These are phyloP conservation scores for Dasyornis broadbenti DNA, from an alignment of 2,113 vertebrate genomes.

Conservation along the genomic window DNA sequence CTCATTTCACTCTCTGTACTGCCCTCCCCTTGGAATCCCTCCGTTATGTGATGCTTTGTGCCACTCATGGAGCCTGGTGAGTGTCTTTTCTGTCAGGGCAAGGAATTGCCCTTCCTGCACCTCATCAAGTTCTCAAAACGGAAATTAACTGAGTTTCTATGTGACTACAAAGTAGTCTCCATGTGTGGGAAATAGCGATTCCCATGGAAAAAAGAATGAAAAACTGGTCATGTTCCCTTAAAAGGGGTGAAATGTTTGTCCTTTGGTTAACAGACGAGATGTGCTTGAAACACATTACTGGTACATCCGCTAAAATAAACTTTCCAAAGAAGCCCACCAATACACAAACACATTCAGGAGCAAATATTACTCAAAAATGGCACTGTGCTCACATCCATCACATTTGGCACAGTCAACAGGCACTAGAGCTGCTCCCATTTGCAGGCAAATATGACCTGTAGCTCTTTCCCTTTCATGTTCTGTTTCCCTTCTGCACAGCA, in stretches of 20 bases:
- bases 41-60: accelerated
- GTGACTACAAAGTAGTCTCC: neutral
- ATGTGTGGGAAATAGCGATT: neutral
- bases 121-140: neutral
- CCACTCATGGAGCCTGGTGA: neutral
- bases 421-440: neutral
- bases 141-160: neutral
- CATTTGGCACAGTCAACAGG: neutral
- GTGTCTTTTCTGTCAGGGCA: neutral
- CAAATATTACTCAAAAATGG: neutral
- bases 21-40: neutral
- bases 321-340: neutral
- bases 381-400: neutral
- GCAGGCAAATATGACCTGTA: neutral
- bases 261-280: neutral
- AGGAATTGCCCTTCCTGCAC: neutral
- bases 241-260: neutral
- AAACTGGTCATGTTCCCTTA: neutral
- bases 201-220: neutral
- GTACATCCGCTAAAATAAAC: neutral
- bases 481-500: neutral
- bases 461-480: neutral
- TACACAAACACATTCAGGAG: neutral
- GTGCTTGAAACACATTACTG: neutral
- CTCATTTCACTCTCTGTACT: neutral